Evolutionary conservation across 2,113 vertebrate genomes (phyloP).

Genomic region (Phylloscopus trochiloides): DNA sequence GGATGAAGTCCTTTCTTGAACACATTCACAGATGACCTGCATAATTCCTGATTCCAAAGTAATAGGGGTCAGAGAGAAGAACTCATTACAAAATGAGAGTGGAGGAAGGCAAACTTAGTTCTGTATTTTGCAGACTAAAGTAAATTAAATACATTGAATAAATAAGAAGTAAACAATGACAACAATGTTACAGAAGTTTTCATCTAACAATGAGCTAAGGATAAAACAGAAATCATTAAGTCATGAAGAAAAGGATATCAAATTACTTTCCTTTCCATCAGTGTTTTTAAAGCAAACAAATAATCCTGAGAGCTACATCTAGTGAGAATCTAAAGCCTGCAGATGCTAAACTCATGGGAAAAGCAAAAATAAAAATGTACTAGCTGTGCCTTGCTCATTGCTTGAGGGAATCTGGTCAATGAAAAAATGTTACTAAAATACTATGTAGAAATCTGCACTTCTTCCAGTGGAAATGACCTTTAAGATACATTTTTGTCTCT

Average conservation of each 20-base stretch:
- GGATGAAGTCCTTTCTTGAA: neutral
- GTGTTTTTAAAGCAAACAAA: neutral
- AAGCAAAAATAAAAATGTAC: neutral
- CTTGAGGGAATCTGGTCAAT: neutral
- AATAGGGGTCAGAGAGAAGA: neutral
- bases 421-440: neutral
- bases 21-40: neutral
- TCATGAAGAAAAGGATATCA: neutral
- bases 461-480: neutral
- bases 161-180: neutral
- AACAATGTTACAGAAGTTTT: neutral
- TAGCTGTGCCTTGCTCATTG: neutral
- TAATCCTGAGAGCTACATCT: neutral
- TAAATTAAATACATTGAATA: neutral
- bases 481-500: neutral
- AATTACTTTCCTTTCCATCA: neutral
- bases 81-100: neutral
- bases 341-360: neutral
- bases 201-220: neutral
- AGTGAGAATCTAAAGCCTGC: neutral
- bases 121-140: neutral
- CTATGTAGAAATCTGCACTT: neutral
- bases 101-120: neutral
- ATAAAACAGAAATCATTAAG: neutral
- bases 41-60: neutral